Evolutionary conservation across 2,113 vertebrate genomes (phyloP).

Genomic region (Alethe castanea): DNA sequence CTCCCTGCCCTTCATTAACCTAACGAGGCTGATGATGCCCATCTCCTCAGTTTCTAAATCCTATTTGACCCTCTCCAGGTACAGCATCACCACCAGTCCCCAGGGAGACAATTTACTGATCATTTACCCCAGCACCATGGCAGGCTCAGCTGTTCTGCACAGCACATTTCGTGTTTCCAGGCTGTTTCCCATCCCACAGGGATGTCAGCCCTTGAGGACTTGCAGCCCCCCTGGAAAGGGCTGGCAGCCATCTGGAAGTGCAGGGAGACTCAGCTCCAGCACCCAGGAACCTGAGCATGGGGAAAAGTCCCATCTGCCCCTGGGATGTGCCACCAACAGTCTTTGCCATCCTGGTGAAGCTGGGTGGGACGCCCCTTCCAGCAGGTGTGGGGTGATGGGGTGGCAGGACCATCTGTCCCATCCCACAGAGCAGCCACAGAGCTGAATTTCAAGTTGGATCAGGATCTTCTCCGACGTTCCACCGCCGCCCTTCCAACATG

Average conservation of each 20-base stretch:
- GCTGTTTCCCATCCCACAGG: background rate
- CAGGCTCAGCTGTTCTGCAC: background rate
- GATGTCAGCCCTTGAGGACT: background rate
- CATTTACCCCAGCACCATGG: accelerated
- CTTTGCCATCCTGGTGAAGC: background rate
- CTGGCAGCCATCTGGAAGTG: background rate
- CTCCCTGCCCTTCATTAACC: background rate
- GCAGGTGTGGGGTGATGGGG: background rate
- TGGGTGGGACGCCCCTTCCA: background rate
- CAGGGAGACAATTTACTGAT: background rate
- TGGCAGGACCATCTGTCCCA: background rate
- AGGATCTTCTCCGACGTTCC: background rate
- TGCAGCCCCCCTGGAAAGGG: background rate
- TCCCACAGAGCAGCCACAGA: background rate
- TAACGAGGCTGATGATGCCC: background rate
- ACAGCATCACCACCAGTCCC: background rate
- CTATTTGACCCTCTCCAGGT: background rate
- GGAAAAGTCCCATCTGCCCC: background rate
- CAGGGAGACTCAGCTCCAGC: background rate
- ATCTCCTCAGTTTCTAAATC: background rate
- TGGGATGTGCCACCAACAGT: background rate
- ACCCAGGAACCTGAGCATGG: background rate
- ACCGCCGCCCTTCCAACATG: background rate
- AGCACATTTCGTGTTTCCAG: background rate
- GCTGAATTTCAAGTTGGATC: background rate